Conservation (phyloP, 2,113 vertebrate genomes). For the Calonectris borealis region DNA sequence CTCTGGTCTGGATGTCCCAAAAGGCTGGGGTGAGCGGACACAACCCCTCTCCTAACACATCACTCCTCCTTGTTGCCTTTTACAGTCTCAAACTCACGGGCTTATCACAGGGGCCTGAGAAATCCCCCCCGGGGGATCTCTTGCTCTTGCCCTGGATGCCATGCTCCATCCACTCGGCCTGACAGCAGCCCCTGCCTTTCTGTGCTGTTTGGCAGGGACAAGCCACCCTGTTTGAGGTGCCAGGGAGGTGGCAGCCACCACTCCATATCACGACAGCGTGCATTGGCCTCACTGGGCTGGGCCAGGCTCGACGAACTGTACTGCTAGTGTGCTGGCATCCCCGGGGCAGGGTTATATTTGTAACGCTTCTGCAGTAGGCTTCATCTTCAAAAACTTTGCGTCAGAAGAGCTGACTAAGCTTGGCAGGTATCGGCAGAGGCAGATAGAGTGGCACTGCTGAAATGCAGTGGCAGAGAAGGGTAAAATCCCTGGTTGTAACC, state of each 20-base stretch:
- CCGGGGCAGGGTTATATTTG: not conserved
- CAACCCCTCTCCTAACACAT: not conserved
- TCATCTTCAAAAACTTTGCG: not conserved
- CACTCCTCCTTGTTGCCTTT: not conserved
- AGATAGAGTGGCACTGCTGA: not conserved
- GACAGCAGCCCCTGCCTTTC: not conserved
- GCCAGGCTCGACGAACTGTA: not conserved
- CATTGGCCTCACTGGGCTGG: rapidly evolving
- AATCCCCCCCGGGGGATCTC: rapidly evolving
- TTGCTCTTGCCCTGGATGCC: not conserved
- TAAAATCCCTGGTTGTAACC: not conserved
- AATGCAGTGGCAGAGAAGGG: not conserved
- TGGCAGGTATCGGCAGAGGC: not conserved
- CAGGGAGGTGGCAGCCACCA: not conserved
- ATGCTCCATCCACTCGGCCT: not conserved
- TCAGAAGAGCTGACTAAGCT: not conserved
- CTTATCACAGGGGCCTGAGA: not conserved
- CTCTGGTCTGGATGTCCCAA: not conserved
- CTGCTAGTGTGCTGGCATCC: rapidly evolving
- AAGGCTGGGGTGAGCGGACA: rapidly evolving
- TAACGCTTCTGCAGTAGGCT: not conserved
- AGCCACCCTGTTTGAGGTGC: not conserved
- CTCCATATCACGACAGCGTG: rapidly evolving
- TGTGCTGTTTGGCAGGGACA: not conserved
- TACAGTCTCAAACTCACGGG: not conserved